Percentiles rank a stretch among this genome's conserved stretches.
Evolutionary conservation across 1,140 invertebrate genomes (phyloP).

Genomic region (Agraylea sexmaculata): DNA sequence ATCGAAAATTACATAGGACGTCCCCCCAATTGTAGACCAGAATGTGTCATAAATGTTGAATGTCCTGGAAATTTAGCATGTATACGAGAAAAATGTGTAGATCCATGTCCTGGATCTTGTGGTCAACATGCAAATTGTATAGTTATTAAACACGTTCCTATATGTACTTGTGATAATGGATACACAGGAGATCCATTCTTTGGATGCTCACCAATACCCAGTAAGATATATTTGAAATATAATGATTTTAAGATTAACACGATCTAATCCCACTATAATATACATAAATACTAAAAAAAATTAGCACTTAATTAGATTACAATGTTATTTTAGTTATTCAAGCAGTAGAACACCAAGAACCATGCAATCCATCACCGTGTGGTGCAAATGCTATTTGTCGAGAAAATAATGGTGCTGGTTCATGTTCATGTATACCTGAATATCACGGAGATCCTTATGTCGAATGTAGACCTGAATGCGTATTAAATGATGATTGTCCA

Average conservation of each 20-base stretch:
- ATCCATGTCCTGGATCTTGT: constrained; percentile 49
- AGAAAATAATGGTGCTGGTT: constrained; percentile 55
- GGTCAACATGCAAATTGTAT: constrained; percentile 38
- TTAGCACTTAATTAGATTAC: constrained; percentile 1
- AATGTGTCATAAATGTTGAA: constrained; percentile 43
- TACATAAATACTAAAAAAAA: not conserved
- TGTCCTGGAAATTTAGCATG: constrained; percentile 44
- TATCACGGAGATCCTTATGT: constrained; percentile 60
- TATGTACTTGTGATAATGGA: constrained; percentile 49
- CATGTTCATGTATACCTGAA: constrained; percentile 57
- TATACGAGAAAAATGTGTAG: constrained; percentile 42
- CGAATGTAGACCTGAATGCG: constrained; percentile 65
- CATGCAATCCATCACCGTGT: constrained; percentile 57
- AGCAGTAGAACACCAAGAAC: constrained; percentile 36
- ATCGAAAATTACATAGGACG: constrained; percentile 52
- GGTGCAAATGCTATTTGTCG: constrained; percentile 72
- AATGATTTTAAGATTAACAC: not conserved
- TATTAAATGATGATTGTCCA: constrained; percentile 54
- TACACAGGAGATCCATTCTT: constrained; percentile 64
- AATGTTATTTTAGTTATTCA: constrained; percentile 29
- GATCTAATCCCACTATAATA: not conserved
- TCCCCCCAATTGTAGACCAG: constrained; percentile 58
- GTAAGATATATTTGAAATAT: constrained; percentile 32
- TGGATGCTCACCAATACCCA: constrained; percentile 45
- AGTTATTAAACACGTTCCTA: constrained; percentile 40